Evolutionary conservation across 2,797 vertebrate species (phyloP).

Genomic region (Catamblyrhynchus diadema): DNA sequence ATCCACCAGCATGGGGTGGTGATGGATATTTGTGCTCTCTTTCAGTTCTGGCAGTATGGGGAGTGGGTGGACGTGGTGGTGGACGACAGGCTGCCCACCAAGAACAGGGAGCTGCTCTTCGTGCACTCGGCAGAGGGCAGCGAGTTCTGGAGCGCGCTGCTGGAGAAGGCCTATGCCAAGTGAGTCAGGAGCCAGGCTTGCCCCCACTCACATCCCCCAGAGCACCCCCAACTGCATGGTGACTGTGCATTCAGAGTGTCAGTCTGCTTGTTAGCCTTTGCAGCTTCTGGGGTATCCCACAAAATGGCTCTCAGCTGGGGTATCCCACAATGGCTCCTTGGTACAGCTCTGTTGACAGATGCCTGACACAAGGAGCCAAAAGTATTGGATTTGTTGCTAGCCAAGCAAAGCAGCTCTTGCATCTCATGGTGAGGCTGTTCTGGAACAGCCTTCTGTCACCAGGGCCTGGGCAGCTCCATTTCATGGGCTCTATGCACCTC

Average conservation of each 20-base stretch:
- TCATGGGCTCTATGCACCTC: neutral
- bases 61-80: constrained; percentile 96
- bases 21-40: neutral
- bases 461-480: neutral
- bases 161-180: constrained; percentile 98
- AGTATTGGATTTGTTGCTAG: neutral
- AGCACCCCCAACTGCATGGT: fast-evolving
- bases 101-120: constrained; percentile 89
- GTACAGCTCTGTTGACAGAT: neutral
- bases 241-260: neutral
- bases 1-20: fast-evolving
- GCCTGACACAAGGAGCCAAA: neutral
- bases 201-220: fast-evolving
- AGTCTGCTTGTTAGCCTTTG: neutral
- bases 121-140: constrained; percentile 89
- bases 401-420: neutral
- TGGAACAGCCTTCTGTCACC: neutral
- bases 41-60: constrained; percentile 96
- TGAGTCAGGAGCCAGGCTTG: constrained; percentile 69
- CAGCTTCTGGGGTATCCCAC: neutral
- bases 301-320: neutral
- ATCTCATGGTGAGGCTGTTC: neutral
- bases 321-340: neutral
- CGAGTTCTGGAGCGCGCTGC: constrained; percentile 94
- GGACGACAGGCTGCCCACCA: constrained; percentile 90